These are phyloP conservation scores for Kryphioiulus occultus DNA, from an alignment of 2,888 invertebrate species.

Conservation along the genomic window DNA sequence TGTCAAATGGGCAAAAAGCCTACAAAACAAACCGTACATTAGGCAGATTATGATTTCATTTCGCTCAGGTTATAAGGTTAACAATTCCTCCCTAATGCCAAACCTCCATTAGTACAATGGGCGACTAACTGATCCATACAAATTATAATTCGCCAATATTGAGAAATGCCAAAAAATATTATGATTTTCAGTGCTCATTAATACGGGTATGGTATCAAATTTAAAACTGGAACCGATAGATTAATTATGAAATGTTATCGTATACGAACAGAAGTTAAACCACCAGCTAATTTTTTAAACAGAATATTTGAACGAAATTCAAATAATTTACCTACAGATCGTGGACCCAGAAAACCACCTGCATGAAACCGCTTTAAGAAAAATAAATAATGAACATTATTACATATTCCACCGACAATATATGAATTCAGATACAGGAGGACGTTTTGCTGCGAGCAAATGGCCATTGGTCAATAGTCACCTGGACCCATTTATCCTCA, in stretches of 20 bases:
- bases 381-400: background rate
- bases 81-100: background rate
- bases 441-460: background rate
- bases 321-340: background rate
- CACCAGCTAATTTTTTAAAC: background rate
- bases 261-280: background rate
- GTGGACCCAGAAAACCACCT: constrained; percentile 8
- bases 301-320: background rate
- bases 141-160: too few relatives aligned
- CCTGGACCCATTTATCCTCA: background rate
- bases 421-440: background rate
- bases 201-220: background rate
- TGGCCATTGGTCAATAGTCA: too few relatives aligned
- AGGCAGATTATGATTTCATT: too few relatives aligned
- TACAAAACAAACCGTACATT: background rate
- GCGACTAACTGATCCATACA: too few relatives aligned
- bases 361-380: background rate
- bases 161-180: too few relatives aligned
- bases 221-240: background rate
- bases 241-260: background rate
- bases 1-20: background rate
- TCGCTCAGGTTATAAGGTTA: too few relatives aligned
- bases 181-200: too few relatives aligned
- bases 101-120: background rate
- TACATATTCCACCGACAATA: constrained; percentile 11